phyloP scores from a whole-genome alignment of 2,113 vertebrate species.

The Loxodonta africana region DNA sequence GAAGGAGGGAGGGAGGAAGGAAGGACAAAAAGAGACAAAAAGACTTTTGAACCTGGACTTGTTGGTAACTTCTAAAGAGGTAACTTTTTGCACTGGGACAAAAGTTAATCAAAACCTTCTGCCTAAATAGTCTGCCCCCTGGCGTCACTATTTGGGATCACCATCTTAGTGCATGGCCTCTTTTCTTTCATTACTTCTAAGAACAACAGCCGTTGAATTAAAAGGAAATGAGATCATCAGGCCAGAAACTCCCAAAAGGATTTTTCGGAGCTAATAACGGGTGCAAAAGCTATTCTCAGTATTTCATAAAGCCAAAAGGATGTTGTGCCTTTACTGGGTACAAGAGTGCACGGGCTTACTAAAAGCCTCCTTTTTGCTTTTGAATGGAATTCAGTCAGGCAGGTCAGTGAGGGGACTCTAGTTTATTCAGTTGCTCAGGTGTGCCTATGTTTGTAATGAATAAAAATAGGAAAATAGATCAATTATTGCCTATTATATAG shows the following conservation, averaged over 20 bases:
- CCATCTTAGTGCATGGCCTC: not conserved
- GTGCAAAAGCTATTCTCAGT: slow-evolving; percentile 65
- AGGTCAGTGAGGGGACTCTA: not conserved
- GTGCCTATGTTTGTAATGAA: slow-evolving; percentile 16
- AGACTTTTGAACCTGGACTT: not conserved
- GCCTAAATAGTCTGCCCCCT: slow-evolving; percentile 10
- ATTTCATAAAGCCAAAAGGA: slow-evolving; percentile 55
- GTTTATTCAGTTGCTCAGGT: not conserved
- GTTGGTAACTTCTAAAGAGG: not conserved
- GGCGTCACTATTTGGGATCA: not conserved
- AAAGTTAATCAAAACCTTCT: not conserved
- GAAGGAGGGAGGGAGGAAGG: not conserved
- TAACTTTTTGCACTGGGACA: not conserved
- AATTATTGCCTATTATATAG: not conserved
- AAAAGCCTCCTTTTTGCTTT: not conserved
- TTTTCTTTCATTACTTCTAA: not conserved
- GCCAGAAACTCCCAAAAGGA: slow-evolving; percentile 57
- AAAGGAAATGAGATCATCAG: slow-evolving; percentile 72
- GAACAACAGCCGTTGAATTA: slow-evolving; percentile 28
- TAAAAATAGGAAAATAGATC: not conserved
- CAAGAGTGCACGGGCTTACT: not conserved
- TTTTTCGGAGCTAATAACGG: slow-evolving; percentile 47
- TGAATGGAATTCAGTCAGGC: not conserved
- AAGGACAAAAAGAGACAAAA: not conserved
- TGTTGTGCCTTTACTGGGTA: not conserved